A percentile compares a stretch with the other conserved stretches of the same genome.
These are phyloP conservation scores for Arctia plantaginis DNA, from an alignment of 2,888 invertebrate genomes.

Conservation along the genomic window DNA sequence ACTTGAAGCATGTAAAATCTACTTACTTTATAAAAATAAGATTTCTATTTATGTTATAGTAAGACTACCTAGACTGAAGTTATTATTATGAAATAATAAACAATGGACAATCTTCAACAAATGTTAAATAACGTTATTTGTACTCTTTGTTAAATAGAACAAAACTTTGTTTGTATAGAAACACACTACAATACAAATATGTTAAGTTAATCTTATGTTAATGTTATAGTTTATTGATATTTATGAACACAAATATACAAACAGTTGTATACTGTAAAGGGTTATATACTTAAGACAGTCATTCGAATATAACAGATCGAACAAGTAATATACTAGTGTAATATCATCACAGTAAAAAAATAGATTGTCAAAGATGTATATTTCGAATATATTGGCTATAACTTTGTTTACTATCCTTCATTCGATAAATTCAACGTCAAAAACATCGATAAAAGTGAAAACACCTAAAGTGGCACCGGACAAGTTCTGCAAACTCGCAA, in stretches of 20 bases:
- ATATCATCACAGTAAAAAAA: background rate
- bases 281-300: background rate
- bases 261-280: background rate
- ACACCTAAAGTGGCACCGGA: constrained; percentile 1
- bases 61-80: background rate
- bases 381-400: background rate
- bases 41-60: too few species aligned
- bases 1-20: too few species aligned
- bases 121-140: background rate
- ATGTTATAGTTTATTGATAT: background rate
- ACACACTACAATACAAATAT: background rate
- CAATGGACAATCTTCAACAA: background rate
- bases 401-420: background rate
- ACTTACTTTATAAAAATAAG: too few species aligned
- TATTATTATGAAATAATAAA: background rate
- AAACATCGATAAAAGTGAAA: background rate
- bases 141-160: background rate
- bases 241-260: background rate
- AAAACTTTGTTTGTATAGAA: background rate
- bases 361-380: background rate
- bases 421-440: background rate
- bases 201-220: background rate
- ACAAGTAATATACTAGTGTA: background rate
- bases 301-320: background rate
- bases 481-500: constrained; percentile 4